Evolutionary conservation across 2,888 invertebrate genomes (phyloP), one percentile per base, ranked within the genome.

Genomic region (Eulithis prunata): DNA sequence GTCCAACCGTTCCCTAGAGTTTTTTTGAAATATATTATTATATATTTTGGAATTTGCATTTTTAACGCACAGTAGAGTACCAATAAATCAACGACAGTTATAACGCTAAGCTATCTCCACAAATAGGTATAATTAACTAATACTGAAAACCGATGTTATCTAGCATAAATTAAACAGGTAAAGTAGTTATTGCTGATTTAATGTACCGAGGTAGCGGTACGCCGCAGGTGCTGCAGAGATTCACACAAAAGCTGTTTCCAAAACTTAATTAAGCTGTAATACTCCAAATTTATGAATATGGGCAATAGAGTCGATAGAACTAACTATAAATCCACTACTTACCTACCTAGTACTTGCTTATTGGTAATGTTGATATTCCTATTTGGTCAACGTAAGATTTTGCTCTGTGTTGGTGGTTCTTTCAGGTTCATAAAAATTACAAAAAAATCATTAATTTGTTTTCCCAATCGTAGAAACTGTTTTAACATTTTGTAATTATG

Each of bases 81-180:
- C 2, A 21, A 10, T 49, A 21, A 49, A 21, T 49, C 47, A 14
- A 7, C 8, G 10, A 49, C 10, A 49, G 49, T 49, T 49, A 49
- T 49, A 21, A 3, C 21, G 10, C 47, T 47, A 8, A 47, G 21
- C n/a, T 21, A 47, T 21, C 2, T 3, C 7, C 10, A 10, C 14
- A 14, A 14, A 47, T 47, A 47, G 47, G 47, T 21, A 49, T 49
- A 10, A 38, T 51, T 59, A 60, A 41, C 58, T n/a, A 45, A 59
- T 58, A 64, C 58, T 11, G 63, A 38, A 64, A 64, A 53, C 53
- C 47, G 47, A 54, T 54, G 41, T 53, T 41, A 58, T 58, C 46
- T 52, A 41, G 28, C 41, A 32, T 58, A 58, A 64, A 58, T 54
- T 53, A 28, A 10, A 13, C 45, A 38, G 32, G 53, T 21, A 38